Conservation (phyloP, 2,797 vertebrate genomes). For the Ptychadena robeensis region DNA sequence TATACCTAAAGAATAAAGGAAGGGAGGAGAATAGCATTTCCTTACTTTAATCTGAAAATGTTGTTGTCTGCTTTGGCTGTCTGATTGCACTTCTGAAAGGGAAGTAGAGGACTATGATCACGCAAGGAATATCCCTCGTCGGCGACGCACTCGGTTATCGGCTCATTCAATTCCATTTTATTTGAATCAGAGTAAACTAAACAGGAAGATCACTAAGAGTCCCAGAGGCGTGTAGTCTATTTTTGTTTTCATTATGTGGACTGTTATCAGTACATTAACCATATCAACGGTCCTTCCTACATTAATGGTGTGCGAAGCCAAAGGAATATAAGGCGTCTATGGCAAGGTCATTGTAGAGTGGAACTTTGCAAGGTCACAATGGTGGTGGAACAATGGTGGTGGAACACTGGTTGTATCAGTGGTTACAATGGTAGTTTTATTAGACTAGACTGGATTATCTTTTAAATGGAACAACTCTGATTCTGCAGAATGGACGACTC, state of each 20-base stretch:
- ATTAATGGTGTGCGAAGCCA: neutral
- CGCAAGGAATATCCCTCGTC: neutral
- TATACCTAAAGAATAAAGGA: neutral
- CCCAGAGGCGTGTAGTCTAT: neutral
- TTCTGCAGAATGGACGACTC: too few relatives aligned
- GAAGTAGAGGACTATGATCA: neutral
- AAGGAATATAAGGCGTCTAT: too few relatives aligned
- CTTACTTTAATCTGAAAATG: conserved; percentile 35
- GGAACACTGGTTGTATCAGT: too few relatives aligned
- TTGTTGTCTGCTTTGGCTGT: neutral
- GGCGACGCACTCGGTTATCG: neutral
- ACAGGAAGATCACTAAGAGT: neutral
- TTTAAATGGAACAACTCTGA: too few relatives aligned
- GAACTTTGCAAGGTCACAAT: too few relatives aligned
- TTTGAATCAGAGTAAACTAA: conserved; percentile 1
- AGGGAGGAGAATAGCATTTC: conserved; percentile 36
- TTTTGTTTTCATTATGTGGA: neutral
- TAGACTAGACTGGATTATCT: too few relatives aligned
- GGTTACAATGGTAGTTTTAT: too few relatives aligned
- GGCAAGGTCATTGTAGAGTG: too few relatives aligned
- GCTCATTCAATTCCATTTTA: neutral
- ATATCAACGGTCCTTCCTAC: neutral
- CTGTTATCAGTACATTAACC: neutral
- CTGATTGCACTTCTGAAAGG: conserved; percentile 24
- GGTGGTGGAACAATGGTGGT: too few relatives aligned